These are phyloP conservation scores for Leucosticte australis DNA, from an alignment of 2,113 vertebrate species.

Conservation along the genomic window DNA sequence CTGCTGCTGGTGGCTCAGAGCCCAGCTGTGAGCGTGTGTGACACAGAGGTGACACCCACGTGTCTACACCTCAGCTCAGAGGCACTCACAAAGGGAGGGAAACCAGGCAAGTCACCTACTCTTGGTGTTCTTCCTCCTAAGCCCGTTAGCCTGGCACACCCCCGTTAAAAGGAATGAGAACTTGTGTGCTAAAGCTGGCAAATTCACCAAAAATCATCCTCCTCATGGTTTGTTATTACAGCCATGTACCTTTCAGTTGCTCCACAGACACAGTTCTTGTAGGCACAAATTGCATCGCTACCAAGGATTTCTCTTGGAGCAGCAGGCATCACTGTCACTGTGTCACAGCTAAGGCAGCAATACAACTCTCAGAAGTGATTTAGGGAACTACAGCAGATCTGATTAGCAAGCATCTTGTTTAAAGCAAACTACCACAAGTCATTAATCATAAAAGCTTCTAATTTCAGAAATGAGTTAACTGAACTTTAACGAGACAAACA, in stretches of 20 bases:
- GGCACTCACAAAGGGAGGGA: background rate
- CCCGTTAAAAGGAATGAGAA: background rate
- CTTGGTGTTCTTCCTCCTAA: background rate
- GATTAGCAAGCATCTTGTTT: background rate
- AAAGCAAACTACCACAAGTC: background rate
- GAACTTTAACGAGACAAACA: conserved; percentile 33
- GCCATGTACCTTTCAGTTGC: background rate
- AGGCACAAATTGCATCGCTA: background rate
- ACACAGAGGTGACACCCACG: background rate
- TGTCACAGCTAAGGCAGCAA: conserved; percentile 1
- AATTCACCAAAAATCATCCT: background rate
- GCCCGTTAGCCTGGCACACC: background rate
- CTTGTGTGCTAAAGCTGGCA: background rate
- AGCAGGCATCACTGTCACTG: background rate
- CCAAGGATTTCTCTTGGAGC: background rate
- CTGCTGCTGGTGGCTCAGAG: background rate
- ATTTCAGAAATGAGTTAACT: conserved; percentile 43
- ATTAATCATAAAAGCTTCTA: conserved; percentile 45
- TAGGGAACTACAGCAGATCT: background rate
- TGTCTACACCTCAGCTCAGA: background rate
- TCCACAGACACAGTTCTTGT: background rate
- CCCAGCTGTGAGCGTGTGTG: background rate
- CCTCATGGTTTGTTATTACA: background rate
- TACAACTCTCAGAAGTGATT: conserved; percentile 13
- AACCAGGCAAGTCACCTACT: background rate